Conservation (phyloP, 2,888 invertebrate species). For the Polyommatus iphigenia region DNA sequence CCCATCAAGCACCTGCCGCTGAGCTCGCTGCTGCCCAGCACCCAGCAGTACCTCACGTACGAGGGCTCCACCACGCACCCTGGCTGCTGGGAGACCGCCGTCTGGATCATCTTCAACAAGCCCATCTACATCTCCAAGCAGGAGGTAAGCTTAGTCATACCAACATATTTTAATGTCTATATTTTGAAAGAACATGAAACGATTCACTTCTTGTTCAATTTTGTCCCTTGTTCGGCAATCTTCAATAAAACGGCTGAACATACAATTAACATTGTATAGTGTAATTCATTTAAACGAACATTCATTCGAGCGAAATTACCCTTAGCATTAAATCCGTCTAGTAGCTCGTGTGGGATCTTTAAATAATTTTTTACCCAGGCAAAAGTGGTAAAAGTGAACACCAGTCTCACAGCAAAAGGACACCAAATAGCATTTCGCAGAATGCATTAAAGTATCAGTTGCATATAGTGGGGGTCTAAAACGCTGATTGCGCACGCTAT, state of each 20-base stretch:
- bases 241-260: too few relatives aligned
- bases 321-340: too few relatives aligned
- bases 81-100: conserved; percentile 99
- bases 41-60: conserved; percentile 97
- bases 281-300: too few relatives aligned
- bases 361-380: too few relatives aligned
- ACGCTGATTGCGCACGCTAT: too few relatives aligned
- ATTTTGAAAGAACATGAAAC: neutral
- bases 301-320: too few relatives aligned
- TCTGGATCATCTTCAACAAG: conserved; percentile 99
- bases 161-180: too few relatives aligned
- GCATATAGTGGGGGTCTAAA: neutral
- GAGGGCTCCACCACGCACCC: conserved; percentile 99
- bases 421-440: neutral
- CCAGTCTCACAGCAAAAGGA: neutral
- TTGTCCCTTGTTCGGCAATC: too few relatives aligned
- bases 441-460: neutral
- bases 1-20: conserved; percentile 92
- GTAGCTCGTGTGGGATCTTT: too few relatives aligned
- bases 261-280: too few relatives aligned
- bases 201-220: too few relatives aligned
- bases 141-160: conserved; percentile 84
- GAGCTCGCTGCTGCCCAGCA: conserved; percentile 92
- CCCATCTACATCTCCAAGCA: conserved; percentile 98
- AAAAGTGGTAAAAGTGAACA: neutral